Percentiles rank a stretch among this genome's conserved stretches.
phyloP scores from a whole-genome alignment of 2,113 vertebrate species.

The Strigops habroptila region DNA sequence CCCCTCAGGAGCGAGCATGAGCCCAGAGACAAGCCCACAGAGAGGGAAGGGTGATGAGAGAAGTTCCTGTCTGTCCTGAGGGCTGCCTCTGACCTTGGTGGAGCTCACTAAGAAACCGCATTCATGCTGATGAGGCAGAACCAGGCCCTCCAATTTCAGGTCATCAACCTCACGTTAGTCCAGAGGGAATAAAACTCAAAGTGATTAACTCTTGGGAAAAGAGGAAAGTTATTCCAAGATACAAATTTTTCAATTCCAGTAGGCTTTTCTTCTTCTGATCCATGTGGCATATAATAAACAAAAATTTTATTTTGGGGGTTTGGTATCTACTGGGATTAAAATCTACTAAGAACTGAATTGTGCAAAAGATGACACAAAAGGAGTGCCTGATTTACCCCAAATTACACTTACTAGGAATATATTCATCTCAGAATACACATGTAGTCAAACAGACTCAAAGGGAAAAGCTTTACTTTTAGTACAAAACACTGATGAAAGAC shows the following conservation, averaged over 20 bases:
- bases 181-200: neutral
- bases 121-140: neutral
- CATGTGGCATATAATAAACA: neutral
- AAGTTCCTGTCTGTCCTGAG: neutral
- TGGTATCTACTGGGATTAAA: neutral
- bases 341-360: neutral
- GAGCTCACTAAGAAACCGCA: neutral
- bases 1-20: neutral
- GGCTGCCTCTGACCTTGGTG: rapidly evolving
- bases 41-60: neutral
- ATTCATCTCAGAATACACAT: neutral
- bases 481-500: neutral
- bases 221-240: neutral
- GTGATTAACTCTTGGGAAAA: neutral
- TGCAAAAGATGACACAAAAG: neutral
- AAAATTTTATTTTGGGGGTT: rapidly evolving
- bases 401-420: neutral
- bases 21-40: neutral
- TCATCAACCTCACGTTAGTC: neutral
- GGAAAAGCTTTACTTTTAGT: neutral
- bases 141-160: neutral
- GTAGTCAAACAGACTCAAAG: neutral
- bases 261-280: neutral
- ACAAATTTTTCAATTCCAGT: neutral
- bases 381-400: neutral